Conservation (phyloP, 2,888 invertebrate species). For the Heliconius charithonia region DNA sequence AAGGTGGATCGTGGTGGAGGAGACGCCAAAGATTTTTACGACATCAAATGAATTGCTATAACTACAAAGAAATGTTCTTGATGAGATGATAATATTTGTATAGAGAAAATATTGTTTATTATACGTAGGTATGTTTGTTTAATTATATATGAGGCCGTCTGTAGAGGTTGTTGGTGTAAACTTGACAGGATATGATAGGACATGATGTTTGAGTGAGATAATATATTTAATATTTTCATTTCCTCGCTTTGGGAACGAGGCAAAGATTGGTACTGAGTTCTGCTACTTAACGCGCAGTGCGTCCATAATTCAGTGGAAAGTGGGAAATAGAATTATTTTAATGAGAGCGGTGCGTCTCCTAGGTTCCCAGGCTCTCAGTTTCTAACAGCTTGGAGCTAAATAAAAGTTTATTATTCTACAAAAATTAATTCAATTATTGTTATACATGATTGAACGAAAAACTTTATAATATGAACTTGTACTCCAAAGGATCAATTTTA, state of each 20-base stretch:
- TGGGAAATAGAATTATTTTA: no score
- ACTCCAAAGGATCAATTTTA: neutral
- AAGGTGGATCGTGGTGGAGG: neutral
- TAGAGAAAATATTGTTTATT: neutral
- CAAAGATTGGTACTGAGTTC: neutral
- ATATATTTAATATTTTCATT: neutral
- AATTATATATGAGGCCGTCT: neutral
- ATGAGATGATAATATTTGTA: neutral
- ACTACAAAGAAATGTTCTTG: neutral
- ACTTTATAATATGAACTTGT: neutral
- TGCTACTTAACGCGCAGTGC: neutral
- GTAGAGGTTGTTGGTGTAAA: neutral
- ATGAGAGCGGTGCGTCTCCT: no score
- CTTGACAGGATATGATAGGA: neutral
- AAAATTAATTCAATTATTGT: neutral
- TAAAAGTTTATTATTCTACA: no score
- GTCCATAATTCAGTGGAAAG: no score
- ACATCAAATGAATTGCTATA: constrained; percentile 43
- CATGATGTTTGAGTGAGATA: no score
- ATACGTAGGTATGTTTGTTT: neutral
- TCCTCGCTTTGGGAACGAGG: no score
- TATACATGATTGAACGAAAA: neutral
- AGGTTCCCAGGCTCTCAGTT: no score
- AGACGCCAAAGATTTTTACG: constrained; percentile 44
- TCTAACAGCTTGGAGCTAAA: no score